A percentile compares a stretch with the other conserved stretches of the same genome.
These are phyloP conservation scores for Rhadinocentrus ornatus DNA, from an alignment of 2,797 vertebrate genomes.

Conservation along the genomic window DNA sequence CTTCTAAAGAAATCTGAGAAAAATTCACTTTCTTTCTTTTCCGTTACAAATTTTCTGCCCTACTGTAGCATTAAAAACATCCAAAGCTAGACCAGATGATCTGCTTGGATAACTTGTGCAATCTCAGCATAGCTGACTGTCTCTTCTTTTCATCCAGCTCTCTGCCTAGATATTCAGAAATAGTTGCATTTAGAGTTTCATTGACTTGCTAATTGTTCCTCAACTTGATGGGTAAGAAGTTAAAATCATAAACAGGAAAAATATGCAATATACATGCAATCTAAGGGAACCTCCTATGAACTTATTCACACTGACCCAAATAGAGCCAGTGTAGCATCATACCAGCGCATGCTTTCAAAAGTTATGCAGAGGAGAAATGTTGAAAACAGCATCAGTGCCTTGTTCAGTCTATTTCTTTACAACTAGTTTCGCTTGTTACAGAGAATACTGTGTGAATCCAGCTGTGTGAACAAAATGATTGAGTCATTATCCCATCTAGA, in stretches of 20 bases:
- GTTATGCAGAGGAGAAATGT: neutral
- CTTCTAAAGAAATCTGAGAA: neutral
- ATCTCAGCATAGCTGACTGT: neutral
- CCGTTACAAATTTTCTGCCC: neutral
- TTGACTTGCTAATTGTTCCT: neutral
- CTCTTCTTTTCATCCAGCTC: neutral
- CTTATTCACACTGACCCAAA: neutral
- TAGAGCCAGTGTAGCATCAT: neutral
- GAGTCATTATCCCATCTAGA: neutral
- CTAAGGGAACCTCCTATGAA: too few species aligned
- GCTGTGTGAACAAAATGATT: neutral
- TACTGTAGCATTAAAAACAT: neutral
- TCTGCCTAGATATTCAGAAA: neutral
- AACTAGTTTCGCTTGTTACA: neutral
- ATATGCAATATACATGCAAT: neutral
- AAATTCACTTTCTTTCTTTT: neutral
- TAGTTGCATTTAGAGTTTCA: neutral
- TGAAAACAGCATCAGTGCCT: neutral
- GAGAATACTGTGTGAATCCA: neutral
- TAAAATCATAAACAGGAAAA: neutral
- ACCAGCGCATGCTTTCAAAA: neutral
- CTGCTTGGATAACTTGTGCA: neutral
- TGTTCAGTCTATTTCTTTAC: neutral
- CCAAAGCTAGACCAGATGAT: neutral
- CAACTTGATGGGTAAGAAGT: neutral